Conservation (phyloP, 2,113 vertebrate genomes). For the Cyphomyrus discorhynchus region DNA sequence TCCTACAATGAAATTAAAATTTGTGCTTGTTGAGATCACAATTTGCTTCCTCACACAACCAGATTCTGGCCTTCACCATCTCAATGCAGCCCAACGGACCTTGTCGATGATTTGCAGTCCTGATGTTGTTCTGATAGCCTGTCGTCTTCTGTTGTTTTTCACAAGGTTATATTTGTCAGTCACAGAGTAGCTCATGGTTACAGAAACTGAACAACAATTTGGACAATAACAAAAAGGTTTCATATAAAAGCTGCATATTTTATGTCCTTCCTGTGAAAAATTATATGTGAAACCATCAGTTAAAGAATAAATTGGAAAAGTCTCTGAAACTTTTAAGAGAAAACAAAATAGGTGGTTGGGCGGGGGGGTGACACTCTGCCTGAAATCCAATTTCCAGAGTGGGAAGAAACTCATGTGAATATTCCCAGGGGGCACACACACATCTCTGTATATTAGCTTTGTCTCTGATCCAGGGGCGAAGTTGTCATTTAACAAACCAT, state of each 20-base stretch:
- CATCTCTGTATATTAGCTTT: background rate
- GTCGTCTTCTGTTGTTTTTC: background rate
- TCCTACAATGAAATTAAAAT: slow-evolving; percentile 1
- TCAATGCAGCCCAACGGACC: background rate
- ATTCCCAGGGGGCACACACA: background rate
- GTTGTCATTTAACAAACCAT: slow-evolving; percentile 38
- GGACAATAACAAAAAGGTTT: background rate
- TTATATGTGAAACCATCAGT: background rate
- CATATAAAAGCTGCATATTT: background rate
- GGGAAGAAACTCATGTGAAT: slow-evolving; percentile 3
- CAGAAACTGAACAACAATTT: background rate
- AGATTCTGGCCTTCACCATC: background rate
- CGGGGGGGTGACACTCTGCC: background rate
- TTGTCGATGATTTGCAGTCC: background rate
- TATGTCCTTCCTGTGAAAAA: background rate
- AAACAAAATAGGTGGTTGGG: background rate
- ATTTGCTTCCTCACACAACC: background rate
- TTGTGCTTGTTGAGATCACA: background rate
- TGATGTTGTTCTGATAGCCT: background rate
- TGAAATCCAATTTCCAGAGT: slow-evolving; percentile 4
- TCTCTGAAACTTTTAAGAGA: background rate
- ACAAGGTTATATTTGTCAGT: background rate
- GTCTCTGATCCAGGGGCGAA: slow-evolving; percentile 17
- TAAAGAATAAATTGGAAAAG: background rate
- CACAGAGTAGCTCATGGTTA: background rate